A percentile compares a stretch with the other conserved stretches of the same genome.
Conservation (phyloP, 2,113 vertebrate species). For the Elachura formosa region DNA sequence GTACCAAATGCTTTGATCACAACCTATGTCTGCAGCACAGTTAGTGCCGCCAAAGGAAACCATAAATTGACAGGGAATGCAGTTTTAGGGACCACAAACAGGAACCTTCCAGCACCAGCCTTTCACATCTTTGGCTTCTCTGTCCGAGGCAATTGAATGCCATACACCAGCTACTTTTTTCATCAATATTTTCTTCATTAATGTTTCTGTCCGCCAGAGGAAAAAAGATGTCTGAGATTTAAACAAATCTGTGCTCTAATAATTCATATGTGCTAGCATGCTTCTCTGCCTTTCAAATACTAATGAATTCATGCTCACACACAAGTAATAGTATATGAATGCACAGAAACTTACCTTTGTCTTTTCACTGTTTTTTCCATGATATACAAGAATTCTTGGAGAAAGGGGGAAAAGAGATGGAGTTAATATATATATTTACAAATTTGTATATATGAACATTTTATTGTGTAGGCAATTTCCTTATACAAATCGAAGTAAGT, state of each 20-base stretch:
- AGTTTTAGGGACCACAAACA: background rate
- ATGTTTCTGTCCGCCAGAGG: background rate
- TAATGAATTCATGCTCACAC: background rate
- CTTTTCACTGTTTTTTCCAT: background rate
- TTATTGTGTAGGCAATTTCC: background rate
- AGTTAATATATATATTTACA: background rate
- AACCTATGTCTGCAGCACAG: background rate
- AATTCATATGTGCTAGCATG: background rate
- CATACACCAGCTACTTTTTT: background rate
- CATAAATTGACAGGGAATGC: background rate
- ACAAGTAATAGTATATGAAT: background rate
- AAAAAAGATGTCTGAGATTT: background rate
- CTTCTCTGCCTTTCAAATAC: background rate
- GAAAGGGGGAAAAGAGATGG: background rate
- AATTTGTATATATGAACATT: background rate
- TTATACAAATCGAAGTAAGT: background rate
- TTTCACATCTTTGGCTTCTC: background rate
- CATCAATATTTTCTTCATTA: background rate
- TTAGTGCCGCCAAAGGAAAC: background rate
- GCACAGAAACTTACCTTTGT: background rate
- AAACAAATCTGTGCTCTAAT: background rate
- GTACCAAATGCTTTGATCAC: background rate
- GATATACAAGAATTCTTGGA: background rate
- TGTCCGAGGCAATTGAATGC: background rate
- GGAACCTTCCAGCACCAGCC: background rate